phyloP scores from a whole-genome alignment of 2,888 invertebrate species.

The Diplolepis rosae region DNA sequence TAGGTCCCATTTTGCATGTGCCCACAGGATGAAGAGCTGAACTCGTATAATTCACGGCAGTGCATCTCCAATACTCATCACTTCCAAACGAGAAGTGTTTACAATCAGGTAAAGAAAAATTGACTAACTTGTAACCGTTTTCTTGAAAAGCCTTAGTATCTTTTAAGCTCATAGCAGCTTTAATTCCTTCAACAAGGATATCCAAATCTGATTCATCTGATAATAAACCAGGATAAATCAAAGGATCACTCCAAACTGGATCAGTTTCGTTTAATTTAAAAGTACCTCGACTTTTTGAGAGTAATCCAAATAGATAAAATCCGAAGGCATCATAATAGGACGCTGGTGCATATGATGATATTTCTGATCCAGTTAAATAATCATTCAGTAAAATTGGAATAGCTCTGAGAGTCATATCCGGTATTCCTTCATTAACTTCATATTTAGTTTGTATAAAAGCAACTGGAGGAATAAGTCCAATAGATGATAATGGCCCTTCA shows the following conservation, averaged over 20 bases:
- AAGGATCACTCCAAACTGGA: constrained; percentile 80
- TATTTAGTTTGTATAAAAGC: constrained; percentile 78
- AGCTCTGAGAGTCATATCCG: constrained; percentile 77
- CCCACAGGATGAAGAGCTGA: constrained; percentile 79
- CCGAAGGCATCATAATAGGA: constrained; percentile 71
- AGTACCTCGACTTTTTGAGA: constrained; percentile 79
- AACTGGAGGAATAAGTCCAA: constrained; percentile 78
- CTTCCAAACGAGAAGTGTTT: constrained; percentile 73
- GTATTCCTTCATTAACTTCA: constrained; percentile 72
- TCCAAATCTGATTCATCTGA: constrained; percentile 77
- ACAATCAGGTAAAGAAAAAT: constrained; percentile 76
- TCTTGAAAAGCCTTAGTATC: constrained; percentile 76
- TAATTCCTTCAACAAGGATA: constrained; percentile 76
- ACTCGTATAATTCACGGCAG: constrained; percentile 75
- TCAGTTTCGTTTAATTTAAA: constrained; percentile 78
- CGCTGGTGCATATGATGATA: constrained; percentile 77
- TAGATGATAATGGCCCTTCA: constrained; percentile 76
- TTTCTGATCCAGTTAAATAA: neutral
- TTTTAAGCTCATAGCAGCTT: constrained; percentile 75
- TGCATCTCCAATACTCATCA: constrained; percentile 80
- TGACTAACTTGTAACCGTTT: constrained; percentile 76
- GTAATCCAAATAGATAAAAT: constrained; percentile 75
- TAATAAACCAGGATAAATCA: constrained; percentile 81
- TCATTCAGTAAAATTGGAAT: constrained; percentile 67
- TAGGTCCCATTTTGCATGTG: constrained; percentile 82